These are phyloP conservation scores for Procapra przewalskii DNA, from an alignment of 2,113 vertebrate genomes.

Conservation along the genomic window DNA sequence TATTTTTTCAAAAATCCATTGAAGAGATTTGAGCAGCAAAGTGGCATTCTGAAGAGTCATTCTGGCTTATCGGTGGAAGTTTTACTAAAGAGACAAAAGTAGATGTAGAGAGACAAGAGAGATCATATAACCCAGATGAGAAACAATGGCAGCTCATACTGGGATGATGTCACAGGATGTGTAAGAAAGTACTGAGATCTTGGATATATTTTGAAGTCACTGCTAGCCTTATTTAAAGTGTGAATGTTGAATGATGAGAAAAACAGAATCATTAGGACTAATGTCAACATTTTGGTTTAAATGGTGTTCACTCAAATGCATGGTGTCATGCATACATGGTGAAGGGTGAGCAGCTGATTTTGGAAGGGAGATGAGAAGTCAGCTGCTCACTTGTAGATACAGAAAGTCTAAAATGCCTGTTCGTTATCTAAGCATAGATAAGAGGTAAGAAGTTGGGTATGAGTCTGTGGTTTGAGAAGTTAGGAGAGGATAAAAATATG, in stretches of 20 bases:
- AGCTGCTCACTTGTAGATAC: neutral
- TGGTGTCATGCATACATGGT: neutral
- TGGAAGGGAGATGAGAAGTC: neutral
- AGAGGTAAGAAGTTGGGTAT: neutral
- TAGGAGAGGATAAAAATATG: neutral
- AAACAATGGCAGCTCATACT: neutral
- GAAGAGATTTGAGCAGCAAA: neutral
- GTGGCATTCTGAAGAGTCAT: neutral
- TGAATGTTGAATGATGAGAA: neutral
- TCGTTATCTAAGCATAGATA: neutral
- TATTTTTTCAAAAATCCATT: neutral
- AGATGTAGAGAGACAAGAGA: neutral
- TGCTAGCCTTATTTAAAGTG: neutral
- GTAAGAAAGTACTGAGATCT: neutral
- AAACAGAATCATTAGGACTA: neutral
- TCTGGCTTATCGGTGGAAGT: neutral
- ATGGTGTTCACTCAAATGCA: neutral
- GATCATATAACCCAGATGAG: neutral
- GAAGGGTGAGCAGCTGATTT: neutral
- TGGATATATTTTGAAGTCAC: neutral
- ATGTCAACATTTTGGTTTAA: neutral
- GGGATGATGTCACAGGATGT: no score
- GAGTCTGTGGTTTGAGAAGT: neutral
- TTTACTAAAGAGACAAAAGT: neutral
- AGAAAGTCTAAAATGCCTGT: neutral